These are phyloP conservation scores for Ctenoplectra terminalis DNA, from an alignment of 1,140 invertebrate species.

Conservation along the genomic window DNA sequence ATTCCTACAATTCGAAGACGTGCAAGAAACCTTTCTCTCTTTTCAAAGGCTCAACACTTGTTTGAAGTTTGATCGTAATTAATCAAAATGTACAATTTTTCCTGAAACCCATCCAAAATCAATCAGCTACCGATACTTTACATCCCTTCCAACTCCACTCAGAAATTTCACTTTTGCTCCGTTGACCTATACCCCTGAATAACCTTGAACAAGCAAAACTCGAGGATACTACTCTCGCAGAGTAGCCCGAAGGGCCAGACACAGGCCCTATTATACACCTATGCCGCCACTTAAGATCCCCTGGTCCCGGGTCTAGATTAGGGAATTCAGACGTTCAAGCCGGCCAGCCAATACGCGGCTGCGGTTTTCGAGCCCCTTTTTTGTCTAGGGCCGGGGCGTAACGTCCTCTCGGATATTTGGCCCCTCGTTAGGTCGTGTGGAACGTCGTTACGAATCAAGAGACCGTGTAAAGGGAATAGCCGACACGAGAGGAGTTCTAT, in stretches of 20 bases:
- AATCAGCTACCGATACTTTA: no score
- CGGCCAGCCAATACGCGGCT: slow-evolving; percentile 52
- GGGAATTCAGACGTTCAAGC: slow-evolving; percentile 59
- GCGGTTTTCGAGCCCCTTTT: slow-evolving; percentile 68
- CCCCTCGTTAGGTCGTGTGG: slow-evolving; percentile 62
- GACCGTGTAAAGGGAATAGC: no score
- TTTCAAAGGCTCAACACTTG: no score
- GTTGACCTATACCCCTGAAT: no score
- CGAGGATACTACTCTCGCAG: slow-evolving; percentile 2
- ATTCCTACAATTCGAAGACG: no score
- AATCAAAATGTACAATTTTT: no score
- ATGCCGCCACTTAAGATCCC: slow-evolving; percentile 75
- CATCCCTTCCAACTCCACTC: no score
- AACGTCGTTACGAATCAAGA: slow-evolving; percentile 54
- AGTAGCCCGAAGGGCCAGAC: slow-evolving; percentile 77
- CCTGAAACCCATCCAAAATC: no score
- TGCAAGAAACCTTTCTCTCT: no score
- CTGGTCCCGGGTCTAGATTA: slow-evolving; percentile 60
- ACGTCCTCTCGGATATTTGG: slow-evolving; percentile 56
- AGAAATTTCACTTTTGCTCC: no score
- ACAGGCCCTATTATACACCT: slow-evolving; percentile 74
- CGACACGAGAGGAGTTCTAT: not conserved
- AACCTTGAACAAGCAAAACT: slow-evolving; percentile 9
- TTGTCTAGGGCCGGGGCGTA: slow-evolving; percentile 65
- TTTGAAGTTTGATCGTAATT: no score